These are phyloP conservation scores for Cephalotes varians DNA, from an alignment of 2,888 invertebrate species.

Conservation along the genomic window DNA sequence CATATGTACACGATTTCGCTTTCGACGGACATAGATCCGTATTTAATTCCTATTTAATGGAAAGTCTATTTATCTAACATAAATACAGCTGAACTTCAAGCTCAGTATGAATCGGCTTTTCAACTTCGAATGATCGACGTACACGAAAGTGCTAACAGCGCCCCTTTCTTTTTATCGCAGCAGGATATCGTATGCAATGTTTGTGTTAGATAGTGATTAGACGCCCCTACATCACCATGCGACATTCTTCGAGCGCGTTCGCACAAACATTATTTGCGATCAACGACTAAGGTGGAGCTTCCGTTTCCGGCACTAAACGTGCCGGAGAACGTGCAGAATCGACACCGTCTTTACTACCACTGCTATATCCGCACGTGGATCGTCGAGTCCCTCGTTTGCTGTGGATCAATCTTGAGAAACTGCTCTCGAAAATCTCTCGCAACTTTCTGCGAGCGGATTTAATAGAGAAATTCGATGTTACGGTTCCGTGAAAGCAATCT, in stretches of 20 bases:
- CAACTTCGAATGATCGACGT: neutral
- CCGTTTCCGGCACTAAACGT: slow-evolving; percentile 84
- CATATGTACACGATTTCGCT: slow-evolving; percentile 6
- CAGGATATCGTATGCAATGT: neutral
- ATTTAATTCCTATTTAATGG: neutral
- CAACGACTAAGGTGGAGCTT: slow-evolving; percentile 82
- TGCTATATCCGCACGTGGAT: slow-evolving; percentile 41
- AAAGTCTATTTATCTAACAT: slow-evolving; percentile 11
- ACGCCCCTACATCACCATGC: slow-evolving; percentile 55
- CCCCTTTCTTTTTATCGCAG: neutral
- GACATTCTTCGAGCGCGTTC: slow-evolving; percentile 70
- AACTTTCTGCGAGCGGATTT: neutral
- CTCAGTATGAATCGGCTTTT: neutral
- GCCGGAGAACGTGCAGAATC: slow-evolving; percentile 74
- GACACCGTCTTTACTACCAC: slow-evolving; percentile 63
- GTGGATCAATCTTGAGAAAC: neutral
- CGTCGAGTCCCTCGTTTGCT: slow-evolving; percentile 19
- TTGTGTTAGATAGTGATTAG: slow-evolving; percentile 40
- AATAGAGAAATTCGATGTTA: neutral
- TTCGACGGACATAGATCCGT: neutral
- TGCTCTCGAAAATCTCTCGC: neutral
- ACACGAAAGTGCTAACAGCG: neutral
- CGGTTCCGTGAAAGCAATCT: neutral
- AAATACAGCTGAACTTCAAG: neutral
- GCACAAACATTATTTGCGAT: slow-evolving; percentile 61